Base-by-base conservation (phyloP, 2,797 vertebrate genomes). In the Parambassis ranga region DNA sequence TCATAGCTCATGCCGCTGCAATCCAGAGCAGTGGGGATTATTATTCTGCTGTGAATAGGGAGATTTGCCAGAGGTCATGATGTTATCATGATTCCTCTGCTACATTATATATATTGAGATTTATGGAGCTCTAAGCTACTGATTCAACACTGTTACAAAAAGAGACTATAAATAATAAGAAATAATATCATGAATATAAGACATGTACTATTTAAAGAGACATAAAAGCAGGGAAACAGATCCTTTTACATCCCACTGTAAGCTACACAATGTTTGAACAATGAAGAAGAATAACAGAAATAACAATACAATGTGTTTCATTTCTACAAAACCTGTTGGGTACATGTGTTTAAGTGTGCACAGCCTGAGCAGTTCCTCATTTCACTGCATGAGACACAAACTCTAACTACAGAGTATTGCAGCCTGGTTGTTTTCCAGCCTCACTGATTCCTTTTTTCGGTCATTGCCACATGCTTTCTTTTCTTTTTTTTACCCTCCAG, bases 21-120 rank as follows among this genome's bases (percentile, higher is more conserved):
- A 36, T 16, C 9, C 36, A 35, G 10, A 42, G 24, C 55, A 23
- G 18, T 23, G 6, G 69, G 51, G 61, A 72, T 63, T 57, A 56
- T 46, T 50, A 55, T 26, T 9, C 5, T 44, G 31, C 4, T 53
- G 32, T 55, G 42, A 32, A 35, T 14, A 19, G 22, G 19, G 44
- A 60, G 49, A 53, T 58, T 44, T 57, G 19, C 36, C 50, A 36
- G 44, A 42, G 10, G 10, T 43, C n/a, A 8, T 43, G 22, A 30
- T 26, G 19, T 31, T 14, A 28, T 22, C 6, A 13, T 11, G 3
- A 53, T 6, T 43, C 18, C n/a, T 44, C 30, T 20, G 5, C 10
- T 10, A 23, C 22, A 26, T 2, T 7, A 49, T 22, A 43, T 16
- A 32, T 32, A 14, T n/a, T 27, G 11, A 23, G 11, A 18, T 16